Percentiles rank a stretch among this genome's conserved stretches.
Conservation (phyloP, 2,113 vertebrate species). For the Misgurnus anguillicaudatus region DNA sequence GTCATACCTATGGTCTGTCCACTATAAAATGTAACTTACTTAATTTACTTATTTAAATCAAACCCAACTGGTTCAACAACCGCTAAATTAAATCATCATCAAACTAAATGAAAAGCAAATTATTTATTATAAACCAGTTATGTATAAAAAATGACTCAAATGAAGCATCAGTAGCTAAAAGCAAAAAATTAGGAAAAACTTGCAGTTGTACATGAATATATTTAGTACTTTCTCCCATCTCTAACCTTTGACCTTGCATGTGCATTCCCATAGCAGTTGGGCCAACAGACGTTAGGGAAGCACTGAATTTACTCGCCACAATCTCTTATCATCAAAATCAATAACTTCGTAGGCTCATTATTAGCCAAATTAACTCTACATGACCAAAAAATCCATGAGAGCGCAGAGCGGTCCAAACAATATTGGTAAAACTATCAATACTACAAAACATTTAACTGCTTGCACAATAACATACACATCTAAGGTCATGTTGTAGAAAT, state of each 20-base stretch:
- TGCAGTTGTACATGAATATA: background rate
- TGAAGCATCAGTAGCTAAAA: too few relatives aligned
- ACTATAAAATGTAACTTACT: too few relatives aligned
- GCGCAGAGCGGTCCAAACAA: background rate
- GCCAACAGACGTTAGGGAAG: constrained; percentile 32
- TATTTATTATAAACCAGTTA: too few relatives aligned
- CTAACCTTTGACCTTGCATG: constrained; percentile 9
- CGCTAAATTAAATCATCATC: background rate
- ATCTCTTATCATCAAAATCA: background rate
- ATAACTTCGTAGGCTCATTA: background rate
- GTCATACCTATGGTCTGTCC: too few relatives aligned
- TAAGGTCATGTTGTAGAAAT: background rate
- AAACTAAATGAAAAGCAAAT: background rate
- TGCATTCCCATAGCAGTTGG: constrained; percentile 38
- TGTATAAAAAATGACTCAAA: background rate
- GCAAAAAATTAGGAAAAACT: background rate
- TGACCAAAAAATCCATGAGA: background rate
- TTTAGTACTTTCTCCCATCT: background rate
- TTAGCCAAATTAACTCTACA: background rate
- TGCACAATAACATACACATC: background rate
- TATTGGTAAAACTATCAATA: background rate
- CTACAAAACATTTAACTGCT: too few relatives aligned
- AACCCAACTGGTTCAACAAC: background rate
- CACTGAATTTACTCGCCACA: constrained; percentile 4
- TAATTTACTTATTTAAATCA: too few relatives aligned